phyloP scores from a whole-genome alignment of 2,888 invertebrate species.

The Gymnoscelis rufifasciata region DNA sequence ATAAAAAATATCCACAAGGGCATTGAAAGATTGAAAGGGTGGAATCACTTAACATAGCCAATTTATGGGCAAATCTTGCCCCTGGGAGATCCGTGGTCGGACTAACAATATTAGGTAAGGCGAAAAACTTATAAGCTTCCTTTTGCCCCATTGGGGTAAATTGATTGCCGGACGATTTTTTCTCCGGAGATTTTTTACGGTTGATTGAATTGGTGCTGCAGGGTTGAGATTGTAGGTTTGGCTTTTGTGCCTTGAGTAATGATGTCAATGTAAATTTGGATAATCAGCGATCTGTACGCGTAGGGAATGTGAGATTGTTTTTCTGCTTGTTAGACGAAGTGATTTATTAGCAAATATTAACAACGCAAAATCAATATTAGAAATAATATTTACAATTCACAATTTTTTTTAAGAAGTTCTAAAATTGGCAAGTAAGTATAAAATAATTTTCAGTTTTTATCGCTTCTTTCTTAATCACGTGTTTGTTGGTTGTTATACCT shows the following conservation, averaged over 20 bases:
- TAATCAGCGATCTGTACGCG: neutral
- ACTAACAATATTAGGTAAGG: constrained; percentile 71
- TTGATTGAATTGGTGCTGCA: constrained; percentile 28
- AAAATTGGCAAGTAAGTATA: no score
- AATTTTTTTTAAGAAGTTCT: no score
- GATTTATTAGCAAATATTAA: no score
- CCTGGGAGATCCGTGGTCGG: constrained; percentile 69
- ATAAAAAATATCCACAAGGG: constrained; percentile 65
- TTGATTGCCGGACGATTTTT: constrained; percentile 35
- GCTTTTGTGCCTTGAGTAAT: neutral
- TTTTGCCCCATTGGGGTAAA: constrained; percentile 40
- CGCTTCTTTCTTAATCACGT: no score
- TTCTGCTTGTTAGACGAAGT: no score
- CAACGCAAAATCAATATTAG: no score
- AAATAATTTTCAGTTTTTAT: no score
- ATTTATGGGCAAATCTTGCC: constrained; percentile 75
- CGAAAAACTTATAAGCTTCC: constrained; percentile 63
- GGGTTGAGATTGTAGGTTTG: constrained; percentile 8
- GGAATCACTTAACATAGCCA: constrained; percentile 71
- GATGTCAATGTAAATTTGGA: no score
- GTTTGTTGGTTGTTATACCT: no score
- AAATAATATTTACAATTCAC: no score
- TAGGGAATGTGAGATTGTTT: neutral
- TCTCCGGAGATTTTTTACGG: constrained; percentile 27
- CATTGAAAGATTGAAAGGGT: constrained; percentile 77